Evolutionary conservation across 2,888 invertebrate species (phyloP).

Genomic region (Nineta flava): DNA sequence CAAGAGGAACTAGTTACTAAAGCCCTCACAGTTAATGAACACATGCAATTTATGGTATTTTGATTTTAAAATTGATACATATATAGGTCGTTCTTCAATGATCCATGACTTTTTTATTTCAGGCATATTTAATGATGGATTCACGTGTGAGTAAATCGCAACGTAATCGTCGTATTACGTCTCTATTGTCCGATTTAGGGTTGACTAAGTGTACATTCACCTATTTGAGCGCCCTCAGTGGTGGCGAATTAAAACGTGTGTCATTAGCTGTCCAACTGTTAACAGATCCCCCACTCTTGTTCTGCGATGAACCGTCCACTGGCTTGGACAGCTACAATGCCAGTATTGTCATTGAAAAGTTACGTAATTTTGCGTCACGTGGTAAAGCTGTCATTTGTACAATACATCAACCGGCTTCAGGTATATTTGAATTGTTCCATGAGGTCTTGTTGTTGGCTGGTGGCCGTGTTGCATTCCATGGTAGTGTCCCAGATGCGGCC

Average conservation of each 20-base stretch:
- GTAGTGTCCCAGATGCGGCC: conserved; percentile 50
- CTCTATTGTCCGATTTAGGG: conserved; percentile 47
- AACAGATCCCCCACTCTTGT: conserved; percentile 74
- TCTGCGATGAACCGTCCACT: conserved; percentile 89
- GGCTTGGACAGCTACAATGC: conserved; percentile 86
- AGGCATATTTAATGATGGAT: conserved; percentile 69
- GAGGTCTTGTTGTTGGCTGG: conserved; percentile 59
- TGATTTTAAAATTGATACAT: neutral
- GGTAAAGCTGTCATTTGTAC: conserved; percentile 74
- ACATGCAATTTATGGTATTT: conserved; percentile 70
- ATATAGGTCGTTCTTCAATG: neutral
- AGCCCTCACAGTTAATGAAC: conserved; percentile 63
- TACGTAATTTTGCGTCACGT: conserved; percentile 43
- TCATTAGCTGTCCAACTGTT: conserved; percentile 75
- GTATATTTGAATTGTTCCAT: conserved; percentile 69
- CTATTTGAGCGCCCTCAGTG: conserved; percentile 61
- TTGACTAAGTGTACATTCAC: conserved; percentile 55
- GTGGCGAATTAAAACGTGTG: conserved; percentile 76
- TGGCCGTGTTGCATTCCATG: conserved; percentile 65
- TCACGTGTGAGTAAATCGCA: conserved; percentile 27
- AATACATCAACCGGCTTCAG: conserved; percentile 83
- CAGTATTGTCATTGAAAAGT: conserved; percentile 55
- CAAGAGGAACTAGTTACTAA: conserved; percentile 72
- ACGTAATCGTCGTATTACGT: conserved; percentile 26
- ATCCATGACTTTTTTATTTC: conserved; percentile 11